Evolutionary conservation across 2,797 vertebrate species (phyloP), one percentile per base, ranked within the genome.

Genomic region (Diceros bicornis): DNA sequence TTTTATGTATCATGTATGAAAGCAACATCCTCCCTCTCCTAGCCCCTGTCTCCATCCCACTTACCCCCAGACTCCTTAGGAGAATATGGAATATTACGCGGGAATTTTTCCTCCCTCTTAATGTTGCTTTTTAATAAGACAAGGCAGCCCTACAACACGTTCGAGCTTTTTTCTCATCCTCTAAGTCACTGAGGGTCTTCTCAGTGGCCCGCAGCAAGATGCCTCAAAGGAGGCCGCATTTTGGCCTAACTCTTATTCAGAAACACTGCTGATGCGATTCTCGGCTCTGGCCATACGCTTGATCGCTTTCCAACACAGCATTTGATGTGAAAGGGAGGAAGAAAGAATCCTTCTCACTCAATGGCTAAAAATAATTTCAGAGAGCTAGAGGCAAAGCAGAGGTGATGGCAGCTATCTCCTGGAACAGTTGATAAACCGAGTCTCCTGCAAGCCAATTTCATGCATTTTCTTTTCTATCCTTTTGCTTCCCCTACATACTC

Each of bases 361-460:
- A 4, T 79, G 75, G 72, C 84, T 96, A 97, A 98, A 97, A 94
- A 97, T 98, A 96, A 98, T 97, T 98, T 97, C 27, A 50, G 89
- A 71, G 61, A 95, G 29, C 97, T 95, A 32, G 75, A 91, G 96
- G 97, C 92, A 91, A 95, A 96, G 79, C 50, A 9, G 11, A 86
- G 52, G 86, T 90, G 97, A 85, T 47, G 34, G 62, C 85, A 77
- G 95, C 77, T 84, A 92, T 68, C 66, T 92, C 50, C 95, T 71
- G 13, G 75, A 97, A 47, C 1, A 91, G 96, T 23, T 94, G 96
- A 97, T 92, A 96, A 97, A 98, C 41, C 1, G 1, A 57, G 37
- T 18, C 2, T 27, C 72, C 68, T 7, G 3, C 62, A 23, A 93
- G 83, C 85, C 96, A 85, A 97, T 97, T 96, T 87, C 75, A 93